Conservation (phyloP, 2,797 vertebrate genomes). For the Anomalospiza imberbis region DNA sequence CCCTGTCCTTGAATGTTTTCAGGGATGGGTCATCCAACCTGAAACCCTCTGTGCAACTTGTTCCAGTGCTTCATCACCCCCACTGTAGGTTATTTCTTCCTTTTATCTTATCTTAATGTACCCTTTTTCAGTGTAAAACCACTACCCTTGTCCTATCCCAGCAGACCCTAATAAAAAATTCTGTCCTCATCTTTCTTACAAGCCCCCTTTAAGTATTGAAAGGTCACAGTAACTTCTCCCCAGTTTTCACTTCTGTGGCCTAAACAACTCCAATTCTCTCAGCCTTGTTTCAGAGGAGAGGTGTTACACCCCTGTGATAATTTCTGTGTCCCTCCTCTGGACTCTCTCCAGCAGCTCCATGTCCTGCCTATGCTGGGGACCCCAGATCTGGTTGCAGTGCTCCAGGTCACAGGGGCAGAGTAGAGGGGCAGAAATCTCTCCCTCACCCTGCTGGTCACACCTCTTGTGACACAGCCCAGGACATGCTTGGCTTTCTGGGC, state of each 20-base stretch:
- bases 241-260: neutral
- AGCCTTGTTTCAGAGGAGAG: neutral
- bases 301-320: neutral
- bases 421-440: rapidly evolving
- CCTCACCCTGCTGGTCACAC: rapidly evolving
- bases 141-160: neutral
- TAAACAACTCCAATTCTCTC: neutral
- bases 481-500: neutral
- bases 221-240: rapidly evolving
- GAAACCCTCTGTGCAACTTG: neutral
- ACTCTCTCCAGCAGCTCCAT: rapidly evolving
- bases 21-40: rapidly evolving
- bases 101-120: neutral
- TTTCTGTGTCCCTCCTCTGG: neutral
- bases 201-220: neutral
- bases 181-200: neutral
- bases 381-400: rapidly evolving
- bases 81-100: neutral
- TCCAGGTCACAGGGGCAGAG: neutral
- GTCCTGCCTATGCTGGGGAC: rapidly evolving
- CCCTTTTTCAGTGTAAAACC: neutral
- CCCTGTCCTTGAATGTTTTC: neutral
- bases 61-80: neutral
- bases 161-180: neutral
- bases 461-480: neutral